Percentiles rank a stretch among this genome's conserved stretches.
phyloP scores from a whole-genome alignment of 2,888 invertebrate genomes.

The Chaetogeoica ovagalla region DNA sequence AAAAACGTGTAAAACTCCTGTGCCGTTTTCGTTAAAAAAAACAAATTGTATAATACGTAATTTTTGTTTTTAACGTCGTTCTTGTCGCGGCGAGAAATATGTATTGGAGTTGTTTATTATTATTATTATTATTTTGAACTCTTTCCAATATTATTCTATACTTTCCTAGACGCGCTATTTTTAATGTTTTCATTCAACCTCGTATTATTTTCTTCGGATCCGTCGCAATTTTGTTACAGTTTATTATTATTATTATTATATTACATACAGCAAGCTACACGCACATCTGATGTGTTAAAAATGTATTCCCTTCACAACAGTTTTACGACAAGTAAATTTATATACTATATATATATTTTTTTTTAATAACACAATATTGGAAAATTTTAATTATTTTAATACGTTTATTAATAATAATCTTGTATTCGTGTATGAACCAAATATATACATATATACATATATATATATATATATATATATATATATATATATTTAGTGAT shows the following conservation, averaged over 20 bases:
- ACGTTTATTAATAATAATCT: no score
- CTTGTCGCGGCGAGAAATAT: not conserved
- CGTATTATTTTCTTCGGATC: slow-evolving; percentile 19
- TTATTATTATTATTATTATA: slow-evolving; percentile 16
- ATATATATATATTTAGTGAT: no score
- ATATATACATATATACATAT: no score
- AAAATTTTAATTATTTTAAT: no score
- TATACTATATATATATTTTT: no score
- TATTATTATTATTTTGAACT: slow-evolving; percentile 20
- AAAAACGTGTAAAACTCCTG: not conserved
- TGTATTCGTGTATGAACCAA: no score
- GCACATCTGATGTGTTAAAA: not conserved
- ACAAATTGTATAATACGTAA: not conserved
- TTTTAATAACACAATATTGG: no score
- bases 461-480: not conserved
- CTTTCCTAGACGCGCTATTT: slow-evolving; percentile 31
- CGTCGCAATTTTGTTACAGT: slow-evolving; percentile 7
- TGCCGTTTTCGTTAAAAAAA: slow-evolving; percentile 1
- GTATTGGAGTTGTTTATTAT: slow-evolving; percentile 1
- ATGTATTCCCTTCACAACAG: not conserved
- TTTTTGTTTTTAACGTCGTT: no score
- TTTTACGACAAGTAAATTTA: not conserved
- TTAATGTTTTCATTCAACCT: slow-evolving; percentile 12
- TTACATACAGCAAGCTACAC: not conserved
- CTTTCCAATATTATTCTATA: slow-evolving; percentile 21